phyloP scores from a whole-genome alignment of 2,797 vertebrate genomes.

The Hydrophis major region DNA sequence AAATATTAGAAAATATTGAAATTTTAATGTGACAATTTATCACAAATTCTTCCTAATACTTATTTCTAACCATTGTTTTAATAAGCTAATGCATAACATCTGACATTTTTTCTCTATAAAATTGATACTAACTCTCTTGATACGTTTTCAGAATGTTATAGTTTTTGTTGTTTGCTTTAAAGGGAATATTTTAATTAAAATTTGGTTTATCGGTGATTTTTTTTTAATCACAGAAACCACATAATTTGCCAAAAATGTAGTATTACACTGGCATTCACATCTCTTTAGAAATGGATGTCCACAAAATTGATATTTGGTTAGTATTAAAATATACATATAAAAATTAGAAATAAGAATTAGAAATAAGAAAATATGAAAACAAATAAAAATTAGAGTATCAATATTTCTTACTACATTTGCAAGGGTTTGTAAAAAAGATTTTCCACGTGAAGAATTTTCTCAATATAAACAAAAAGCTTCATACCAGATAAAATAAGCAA shows the following conservation, averaged over 20 bases:
- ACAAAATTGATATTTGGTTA: neutral
- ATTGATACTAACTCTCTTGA: neutral
- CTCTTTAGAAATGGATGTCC: neutral
- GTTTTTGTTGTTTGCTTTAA: neutral
- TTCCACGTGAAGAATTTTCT: slow-evolving; percentile 42
- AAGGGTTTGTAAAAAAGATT: slow-evolving; percentile 40
- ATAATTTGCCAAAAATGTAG: neutral
- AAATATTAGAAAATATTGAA: neutral
- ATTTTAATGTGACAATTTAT: neutral
- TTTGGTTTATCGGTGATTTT: neutral
- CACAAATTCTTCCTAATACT: neutral
- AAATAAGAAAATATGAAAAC: too few species aligned
- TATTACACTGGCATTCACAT: neutral
- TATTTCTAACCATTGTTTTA: neutral
- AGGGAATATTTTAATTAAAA: neutral
- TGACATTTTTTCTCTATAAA: neutral
- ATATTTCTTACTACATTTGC: neutral
- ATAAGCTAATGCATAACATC: neutral
- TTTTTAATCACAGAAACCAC: neutral
- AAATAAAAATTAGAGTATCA: neutral
- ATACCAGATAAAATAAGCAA: slow-evolving; percentile 97
- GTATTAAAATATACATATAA: neutral
- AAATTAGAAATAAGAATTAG: neutral
- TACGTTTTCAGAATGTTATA: neutral
- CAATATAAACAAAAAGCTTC: slow-evolving; percentile 44